A percentile compares a stretch with the other conserved stretches of the same genome.
Conservation (phyloP, 2,888 invertebrate species). For the Cataglyphis cursor region DNA sequence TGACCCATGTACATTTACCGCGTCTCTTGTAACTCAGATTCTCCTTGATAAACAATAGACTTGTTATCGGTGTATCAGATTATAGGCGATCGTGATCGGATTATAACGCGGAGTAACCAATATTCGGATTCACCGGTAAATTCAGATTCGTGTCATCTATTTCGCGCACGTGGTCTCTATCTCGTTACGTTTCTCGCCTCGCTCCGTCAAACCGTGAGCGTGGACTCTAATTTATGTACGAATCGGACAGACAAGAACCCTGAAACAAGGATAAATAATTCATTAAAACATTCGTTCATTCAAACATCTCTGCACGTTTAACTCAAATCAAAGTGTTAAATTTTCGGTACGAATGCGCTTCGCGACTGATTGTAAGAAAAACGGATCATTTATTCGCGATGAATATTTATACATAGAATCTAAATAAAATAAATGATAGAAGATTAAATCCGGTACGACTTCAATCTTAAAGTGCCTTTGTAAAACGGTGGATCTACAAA, state of each 20-base stretch:
- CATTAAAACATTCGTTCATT: no score
- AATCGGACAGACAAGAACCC: background rate
- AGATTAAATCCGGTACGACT: background rate
- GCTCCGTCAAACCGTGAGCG: background rate
- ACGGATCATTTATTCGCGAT: background rate
- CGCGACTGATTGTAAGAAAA: background rate
- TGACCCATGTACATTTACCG: background rate
- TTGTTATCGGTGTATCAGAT: constrained; percentile 39
- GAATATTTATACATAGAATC: background rate
- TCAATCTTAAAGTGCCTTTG: background rate
- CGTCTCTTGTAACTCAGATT: constrained; percentile 12
- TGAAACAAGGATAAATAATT: background rate
- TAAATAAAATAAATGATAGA: background rate
- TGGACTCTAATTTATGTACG: background rate
- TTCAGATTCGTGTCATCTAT: constrained; percentile 40
- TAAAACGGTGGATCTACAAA: background rate
- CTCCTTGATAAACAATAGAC: constrained; percentile 36
- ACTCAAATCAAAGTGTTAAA: background rate
- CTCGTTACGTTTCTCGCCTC: constrained; percentile 7
- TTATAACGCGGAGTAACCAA: constrained; percentile 35
- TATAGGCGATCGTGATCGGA: constrained; percentile 17
- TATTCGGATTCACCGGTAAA: constrained; percentile 35
- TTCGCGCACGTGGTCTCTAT: constrained; percentile 11
- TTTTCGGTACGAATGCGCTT: background rate
- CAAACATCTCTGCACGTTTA: background rate